Conservation (phyloP, 2,888 invertebrate species). For the Apoda limacodes region DNA sequence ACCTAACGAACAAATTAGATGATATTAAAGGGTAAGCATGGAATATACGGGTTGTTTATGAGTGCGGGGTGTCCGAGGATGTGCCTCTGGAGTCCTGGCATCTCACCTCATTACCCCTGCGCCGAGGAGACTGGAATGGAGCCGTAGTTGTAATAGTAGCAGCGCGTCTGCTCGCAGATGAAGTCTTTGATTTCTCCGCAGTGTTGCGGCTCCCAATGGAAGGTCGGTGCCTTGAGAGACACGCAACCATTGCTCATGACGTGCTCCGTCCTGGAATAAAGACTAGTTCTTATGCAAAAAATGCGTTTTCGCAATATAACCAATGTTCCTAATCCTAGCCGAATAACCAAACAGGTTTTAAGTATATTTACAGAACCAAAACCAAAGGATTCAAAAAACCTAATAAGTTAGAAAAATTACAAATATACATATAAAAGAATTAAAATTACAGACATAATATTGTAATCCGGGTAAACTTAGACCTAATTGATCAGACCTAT, state of each 20-base stretch:
- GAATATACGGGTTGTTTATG: slow-evolving; percentile 10
- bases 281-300: slow-evolving; percentile 59
- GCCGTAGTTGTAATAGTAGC: slow-evolving; percentile 92
- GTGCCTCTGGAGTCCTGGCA: slow-evolving; percentile 68
- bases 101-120: slow-evolving; percentile 93
- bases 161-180: slow-evolving; percentile 90
- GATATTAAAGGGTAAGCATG: slow-evolving; percentile 1
- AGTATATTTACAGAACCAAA: too few relatives aligned
- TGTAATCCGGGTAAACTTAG: too few relatives aligned
- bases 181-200: slow-evolving; percentile 87
- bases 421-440: too few relatives aligned
- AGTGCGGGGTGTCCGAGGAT: slow-evolving; percentile 61
- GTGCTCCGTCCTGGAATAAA: slow-evolving; percentile 65
- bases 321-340: too few relatives aligned
- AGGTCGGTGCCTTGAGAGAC: slow-evolving; percentile 79
- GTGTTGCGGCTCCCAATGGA: slow-evolving; percentile 86
- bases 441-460: too few relatives aligned
- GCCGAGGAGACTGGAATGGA: slow-evolving; percentile 89
- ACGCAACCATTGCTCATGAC: slow-evolving; percentile 79
- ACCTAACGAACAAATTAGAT: slow-evolving; percentile 6
- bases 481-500: too few relatives aligned
- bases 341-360: too few relatives aligned
- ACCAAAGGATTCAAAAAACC: too few relatives aligned
- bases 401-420: too few relatives aligned
- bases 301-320: slow-evolving; percentile 14